phyloP scores from a whole-genome alignment of 2,113 vertebrate species.

The Xyrauchen texanus region DNA sequence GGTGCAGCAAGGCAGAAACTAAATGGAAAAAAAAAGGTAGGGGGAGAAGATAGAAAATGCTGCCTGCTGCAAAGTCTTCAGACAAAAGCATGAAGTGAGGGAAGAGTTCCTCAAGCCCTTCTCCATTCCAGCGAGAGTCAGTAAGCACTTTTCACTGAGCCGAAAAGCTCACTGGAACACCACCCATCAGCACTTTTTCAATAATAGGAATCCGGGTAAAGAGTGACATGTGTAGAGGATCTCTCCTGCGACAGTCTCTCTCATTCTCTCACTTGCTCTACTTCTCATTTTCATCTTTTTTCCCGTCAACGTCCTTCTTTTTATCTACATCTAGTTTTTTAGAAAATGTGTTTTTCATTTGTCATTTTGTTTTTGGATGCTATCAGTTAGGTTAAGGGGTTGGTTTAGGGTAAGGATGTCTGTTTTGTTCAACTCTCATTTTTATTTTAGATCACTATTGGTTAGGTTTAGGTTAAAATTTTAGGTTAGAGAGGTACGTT shows the following conservation, averaged over 20 bases:
- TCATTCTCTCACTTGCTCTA: conserved; percentile 49
- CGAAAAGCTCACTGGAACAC: conserved; percentile 68
- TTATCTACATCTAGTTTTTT: conserved; percentile 6
- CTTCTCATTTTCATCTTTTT: not conserved
- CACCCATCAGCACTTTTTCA: conserved; percentile 78
- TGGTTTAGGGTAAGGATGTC: too few species aligned
- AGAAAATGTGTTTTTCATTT: too few species aligned
- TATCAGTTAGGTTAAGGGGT: too few species aligned
- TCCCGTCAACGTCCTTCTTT: not conserved
- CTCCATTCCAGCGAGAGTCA: conserved; percentile 74
- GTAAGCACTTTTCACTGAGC: conserved; percentile 79
- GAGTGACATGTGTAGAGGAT: conserved; percentile 65
- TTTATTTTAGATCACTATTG: too few species aligned
- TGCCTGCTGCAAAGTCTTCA: conserved; percentile 80
- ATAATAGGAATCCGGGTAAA: conserved; percentile 72
- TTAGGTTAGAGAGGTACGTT: too few species aligned
- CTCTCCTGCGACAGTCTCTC: conserved; percentile 68
- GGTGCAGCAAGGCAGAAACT: conserved; percentile 66
- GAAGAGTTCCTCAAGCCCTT: conserved; percentile 76
- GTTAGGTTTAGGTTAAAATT: too few species aligned
- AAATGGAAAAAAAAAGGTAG: conserved; percentile 74
- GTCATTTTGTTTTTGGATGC: too few species aligned
- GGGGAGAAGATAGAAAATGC: conserved; percentile 75
- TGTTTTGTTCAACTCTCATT: too few species aligned
- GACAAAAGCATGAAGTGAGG: conserved; percentile 67